Conservation (phyloP, 2,888 invertebrate species). For the Chymomyza procnemis region DNA sequence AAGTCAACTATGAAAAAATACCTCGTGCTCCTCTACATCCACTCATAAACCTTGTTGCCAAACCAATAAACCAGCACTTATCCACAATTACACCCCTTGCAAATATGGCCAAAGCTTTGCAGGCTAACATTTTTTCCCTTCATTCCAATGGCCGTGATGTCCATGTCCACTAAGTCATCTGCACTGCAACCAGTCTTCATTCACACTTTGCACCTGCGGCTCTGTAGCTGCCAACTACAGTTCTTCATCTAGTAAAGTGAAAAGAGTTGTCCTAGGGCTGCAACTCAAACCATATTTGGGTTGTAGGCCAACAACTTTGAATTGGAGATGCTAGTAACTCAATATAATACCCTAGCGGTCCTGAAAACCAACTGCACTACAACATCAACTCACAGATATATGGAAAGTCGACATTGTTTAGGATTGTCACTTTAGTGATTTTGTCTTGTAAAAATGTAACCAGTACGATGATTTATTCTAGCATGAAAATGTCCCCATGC, state of each 20-base stretch:
- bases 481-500: no score
- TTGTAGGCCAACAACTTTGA: slow-evolving; percentile 57
- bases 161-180: slow-evolving; percentile 59
- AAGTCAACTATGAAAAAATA: neutral
- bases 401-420: no score
- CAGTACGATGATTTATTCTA: no score
- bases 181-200: slow-evolving; percentile 75
- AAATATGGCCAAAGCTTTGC: slow-evolving; percentile 47
- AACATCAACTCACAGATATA: no score
- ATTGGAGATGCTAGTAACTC: slow-evolving; percentile 50
- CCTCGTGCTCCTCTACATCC: neutral
- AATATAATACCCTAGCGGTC: neutral
- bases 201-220: slow-evolving; percentile 70
- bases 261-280: no score
- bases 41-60: slow-evolving; percentile 58
- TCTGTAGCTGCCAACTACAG: slow-evolving; percentile 27
- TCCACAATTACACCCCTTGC: slow-evolving; percentile 72
- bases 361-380: no score
- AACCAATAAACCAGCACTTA: slow-evolving; percentile 74
- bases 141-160: slow-evolving; percentile 5
- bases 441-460: no score
- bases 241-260: no score
- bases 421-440: no score
- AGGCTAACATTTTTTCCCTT: slow-evolving; percentile 41
- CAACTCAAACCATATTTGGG: no score